A percentile compares a stretch with the other conserved stretches of the same genome.
Evolutionary conservation across 2,113 vertebrate species (phyloP).

Genomic region (Rhagologus leucostigma): DNA sequence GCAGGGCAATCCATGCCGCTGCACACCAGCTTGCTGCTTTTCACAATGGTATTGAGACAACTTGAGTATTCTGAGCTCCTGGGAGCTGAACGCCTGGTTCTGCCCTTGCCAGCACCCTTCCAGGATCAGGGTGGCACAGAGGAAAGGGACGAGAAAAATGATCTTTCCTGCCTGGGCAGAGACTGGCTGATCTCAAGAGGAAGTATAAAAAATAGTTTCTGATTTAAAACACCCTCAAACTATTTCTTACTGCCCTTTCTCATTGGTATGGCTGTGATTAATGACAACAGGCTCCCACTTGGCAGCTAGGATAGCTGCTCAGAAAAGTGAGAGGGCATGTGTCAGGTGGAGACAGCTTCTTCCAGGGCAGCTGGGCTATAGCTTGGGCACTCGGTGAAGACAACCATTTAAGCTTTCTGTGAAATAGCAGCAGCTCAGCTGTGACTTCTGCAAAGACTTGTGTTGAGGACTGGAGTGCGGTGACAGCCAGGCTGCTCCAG

Average conservation of each 20-base stretch:
- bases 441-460: background rate
- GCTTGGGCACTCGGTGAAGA: background rate
- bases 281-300: background rate
- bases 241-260: background rate
- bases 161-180: background rate
- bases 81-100: background rate
- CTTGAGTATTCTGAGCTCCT: background rate
- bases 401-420: background rate
- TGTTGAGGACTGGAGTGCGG: background rate
- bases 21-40: background rate
- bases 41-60: background rate
- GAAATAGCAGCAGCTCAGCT: background rate
- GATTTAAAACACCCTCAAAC: background rate
- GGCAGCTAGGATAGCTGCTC: background rate
- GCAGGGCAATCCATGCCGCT: background rate
- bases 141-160: background rate
- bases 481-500: background rate
- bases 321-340: background rate
- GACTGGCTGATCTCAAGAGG: background rate
- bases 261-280: background rate
- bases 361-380: background rate
- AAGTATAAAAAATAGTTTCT: background rate
- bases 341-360: background rate
- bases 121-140: background rate
- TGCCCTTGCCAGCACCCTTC: background rate